Percentiles rank a stretch among this genome's conserved stretches.
Evolutionary conservation across 2,797 vertebrate genomes (phyloP).

Genomic region (Protonibea diacanthus): DNA sequence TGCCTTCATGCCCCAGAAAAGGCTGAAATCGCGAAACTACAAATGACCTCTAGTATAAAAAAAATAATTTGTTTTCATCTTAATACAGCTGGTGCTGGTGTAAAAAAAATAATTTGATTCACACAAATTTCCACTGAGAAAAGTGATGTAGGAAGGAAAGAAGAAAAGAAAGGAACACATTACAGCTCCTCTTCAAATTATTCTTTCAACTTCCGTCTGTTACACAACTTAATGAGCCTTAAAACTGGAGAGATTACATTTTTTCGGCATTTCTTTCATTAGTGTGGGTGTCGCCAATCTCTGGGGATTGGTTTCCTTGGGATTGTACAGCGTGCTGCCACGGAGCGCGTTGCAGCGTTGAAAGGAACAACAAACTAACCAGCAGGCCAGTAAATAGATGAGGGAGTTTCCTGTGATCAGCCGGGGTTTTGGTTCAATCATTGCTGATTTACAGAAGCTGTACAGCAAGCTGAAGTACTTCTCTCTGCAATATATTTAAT

Average conservation of each 20-base stretch:
- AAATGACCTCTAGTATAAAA: conserved; percentile 35
- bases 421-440: conserved; percentile 41
- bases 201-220: conserved; percentile 70
- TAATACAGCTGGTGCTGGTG: conserved; percentile 35
- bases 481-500: conserved; percentile 36
- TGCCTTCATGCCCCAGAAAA: conserved; percentile 40
- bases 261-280: conserved; percentile 66
- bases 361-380: conserved; percentile 59
- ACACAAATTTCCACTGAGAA: conserved; percentile 35
- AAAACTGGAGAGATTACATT: conserved; percentile 77
- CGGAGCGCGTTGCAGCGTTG: not conserved
- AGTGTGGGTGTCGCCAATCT: conserved; percentile 55
- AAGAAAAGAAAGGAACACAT: conserved; percentile 36
- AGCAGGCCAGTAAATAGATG: conserved; percentile 60
- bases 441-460: conserved; percentile 54
- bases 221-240: conserved; percentile 78
- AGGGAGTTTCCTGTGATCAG: conserved; percentile 59
- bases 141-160: conserved; percentile 13
- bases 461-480: conserved; percentile 18
- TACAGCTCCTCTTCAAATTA: conserved; percentile 57
- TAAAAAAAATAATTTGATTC: conserved; percentile 38
- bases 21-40: conserved; percentile 34
- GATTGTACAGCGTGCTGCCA: conserved; percentile 22
- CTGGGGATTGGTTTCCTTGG: conserved; percentile 54
- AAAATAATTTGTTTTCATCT: conserved; percentile 37